Percentiles rank a stretch among this genome's conserved stretches.
phyloP scores from a whole-genome alignment of 2,888 invertebrate genomes.

The Dryococelus australis region DNA sequence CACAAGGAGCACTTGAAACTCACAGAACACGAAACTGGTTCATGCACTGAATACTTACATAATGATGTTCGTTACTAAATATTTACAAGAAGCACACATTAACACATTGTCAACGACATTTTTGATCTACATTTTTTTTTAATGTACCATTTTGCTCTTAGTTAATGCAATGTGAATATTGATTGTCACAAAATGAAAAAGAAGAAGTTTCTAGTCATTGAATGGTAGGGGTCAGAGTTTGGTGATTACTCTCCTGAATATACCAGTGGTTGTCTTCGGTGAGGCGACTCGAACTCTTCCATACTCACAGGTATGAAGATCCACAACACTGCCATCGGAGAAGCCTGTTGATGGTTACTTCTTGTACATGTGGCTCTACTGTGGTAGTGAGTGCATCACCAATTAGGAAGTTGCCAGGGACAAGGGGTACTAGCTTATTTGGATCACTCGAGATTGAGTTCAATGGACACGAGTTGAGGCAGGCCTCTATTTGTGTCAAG shows the following conservation, averaged over 20 bases:
- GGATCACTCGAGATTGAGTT: constrained; percentile 48
- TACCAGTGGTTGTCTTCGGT: neutral
- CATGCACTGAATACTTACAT: no score
- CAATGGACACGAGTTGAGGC: constrained; percentile 52
- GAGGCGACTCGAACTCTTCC: neutral
- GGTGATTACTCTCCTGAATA: neutral
- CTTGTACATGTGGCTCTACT: constrained; percentile 41
- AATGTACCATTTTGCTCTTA: no score
- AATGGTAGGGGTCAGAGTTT: neutral
- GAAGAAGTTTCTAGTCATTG: no score
- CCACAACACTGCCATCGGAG: constrained; percentile 41
- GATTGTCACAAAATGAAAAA: no score
- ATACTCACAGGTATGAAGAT: neutral
- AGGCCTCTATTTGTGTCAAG: constrained; percentile 51
- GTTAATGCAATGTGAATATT: no score
- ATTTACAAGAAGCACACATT: no score
- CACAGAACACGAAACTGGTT: no score
- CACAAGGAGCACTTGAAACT: no score
- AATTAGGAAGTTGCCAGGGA: constrained; percentile 52
- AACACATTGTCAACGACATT: no score
- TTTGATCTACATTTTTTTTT: no score
- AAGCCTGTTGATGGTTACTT: constrained; percentile 39
- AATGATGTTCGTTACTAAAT: no score
- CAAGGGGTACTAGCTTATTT: constrained; percentile 47
- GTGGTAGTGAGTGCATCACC: constrained; percentile 42